Evolutionary conservation across 2,888 invertebrate species (phyloP), one percentile per base, ranked within the genome.

Genomic region (Alviniconcha strummeri): DNA sequence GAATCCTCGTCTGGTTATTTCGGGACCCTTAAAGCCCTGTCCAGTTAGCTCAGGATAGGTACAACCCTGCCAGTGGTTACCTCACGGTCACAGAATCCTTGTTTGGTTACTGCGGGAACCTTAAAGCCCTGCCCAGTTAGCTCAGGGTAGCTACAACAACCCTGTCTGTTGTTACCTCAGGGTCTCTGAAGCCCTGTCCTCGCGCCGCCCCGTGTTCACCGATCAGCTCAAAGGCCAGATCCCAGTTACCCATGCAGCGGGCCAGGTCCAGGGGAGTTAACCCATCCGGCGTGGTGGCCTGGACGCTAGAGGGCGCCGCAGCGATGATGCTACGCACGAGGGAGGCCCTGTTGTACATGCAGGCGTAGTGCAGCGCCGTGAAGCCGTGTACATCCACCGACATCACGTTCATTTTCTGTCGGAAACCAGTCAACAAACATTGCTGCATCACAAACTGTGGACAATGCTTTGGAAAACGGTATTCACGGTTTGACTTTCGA

Each of bases 311-410:
- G 36, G 60, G 55, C 17, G 67, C 36, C 6, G 7, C 55, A 0
- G 56, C 74, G 56, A 83, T 36, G n/a, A 87, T 81, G 13, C 71
- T 57, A 54, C 79, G 67, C 5, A 83, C 82, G 13, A 88, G 57
- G 8, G 79, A 71, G 36, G 67, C 57, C 80, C 86, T 82, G 55
- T 85, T 84, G 81, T 83, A 81, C 67, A 85, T 82, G 54, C 85
- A 85, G 64, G 84, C 86, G 64, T 84, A 86, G 81, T 88, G 87
- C 60, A 87, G 75, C 9, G 83, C 80, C 60, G 83, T 85, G 75
- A 75, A 84, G 5, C 85, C 85, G 60, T 72, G 19, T 0, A 81
- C 81, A 60, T 84, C 84, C 9, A 71, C 64, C 11, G 77, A 72
- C 0, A 56, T 69, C 19, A 83, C 72, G 57, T 86, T 85, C 17